These are phyloP conservation scores for Phyllostomus hastatus DNA, from an alignment of 2,113 vertebrate species.

Conservation along the genomic window DNA sequence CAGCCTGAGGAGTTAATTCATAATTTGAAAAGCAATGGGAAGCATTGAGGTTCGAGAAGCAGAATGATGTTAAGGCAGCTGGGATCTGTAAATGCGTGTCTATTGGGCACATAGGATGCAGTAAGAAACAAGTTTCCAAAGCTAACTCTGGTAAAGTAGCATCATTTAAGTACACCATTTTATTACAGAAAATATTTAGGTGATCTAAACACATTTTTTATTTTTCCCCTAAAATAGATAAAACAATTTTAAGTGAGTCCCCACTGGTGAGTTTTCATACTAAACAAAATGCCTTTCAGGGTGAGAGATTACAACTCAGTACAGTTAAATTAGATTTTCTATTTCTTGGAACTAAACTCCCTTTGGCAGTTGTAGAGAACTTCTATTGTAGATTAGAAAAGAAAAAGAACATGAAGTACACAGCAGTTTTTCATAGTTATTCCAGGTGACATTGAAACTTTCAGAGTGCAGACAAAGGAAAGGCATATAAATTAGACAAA, in stretches of 20 bases:
- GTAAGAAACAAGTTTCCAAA: background rate
- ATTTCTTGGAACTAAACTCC: slow-evolving; percentile 77
- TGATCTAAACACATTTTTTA: slow-evolving; percentile 29
- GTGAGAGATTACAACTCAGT: slow-evolving; percentile 79
- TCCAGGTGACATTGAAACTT: slow-evolving; percentile 89
- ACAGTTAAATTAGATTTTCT: slow-evolving; percentile 85
- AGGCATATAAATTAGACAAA: slow-evolving; percentile 79
- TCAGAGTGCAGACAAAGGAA: slow-evolving; percentile 74
- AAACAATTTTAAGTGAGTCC: slow-evolving; percentile 65
- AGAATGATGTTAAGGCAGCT: background rate
- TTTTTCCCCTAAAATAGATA: slow-evolving; percentile 65
- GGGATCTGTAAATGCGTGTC: background rate
- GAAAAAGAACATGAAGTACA: slow-evolving; percentile 74
- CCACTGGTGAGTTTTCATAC: slow-evolving; percentile 72
- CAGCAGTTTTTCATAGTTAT: slow-evolving; percentile 95
- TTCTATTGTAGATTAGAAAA: slow-evolving; percentile 71
- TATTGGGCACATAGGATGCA: background rate
- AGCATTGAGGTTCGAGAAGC: background rate
- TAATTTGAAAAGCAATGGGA: background rate
- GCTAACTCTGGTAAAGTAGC: background rate
- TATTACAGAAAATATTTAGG: slow-evolving; percentile 30
- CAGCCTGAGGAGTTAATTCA: background rate
- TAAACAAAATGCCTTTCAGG: slow-evolving; percentile 77
- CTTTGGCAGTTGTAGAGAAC: slow-evolving; percentile 76
- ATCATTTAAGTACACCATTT: background rate